Base-by-base conservation (phyloP, 2,888 invertebrate species). In the Tetranychus piercei region DNA sequence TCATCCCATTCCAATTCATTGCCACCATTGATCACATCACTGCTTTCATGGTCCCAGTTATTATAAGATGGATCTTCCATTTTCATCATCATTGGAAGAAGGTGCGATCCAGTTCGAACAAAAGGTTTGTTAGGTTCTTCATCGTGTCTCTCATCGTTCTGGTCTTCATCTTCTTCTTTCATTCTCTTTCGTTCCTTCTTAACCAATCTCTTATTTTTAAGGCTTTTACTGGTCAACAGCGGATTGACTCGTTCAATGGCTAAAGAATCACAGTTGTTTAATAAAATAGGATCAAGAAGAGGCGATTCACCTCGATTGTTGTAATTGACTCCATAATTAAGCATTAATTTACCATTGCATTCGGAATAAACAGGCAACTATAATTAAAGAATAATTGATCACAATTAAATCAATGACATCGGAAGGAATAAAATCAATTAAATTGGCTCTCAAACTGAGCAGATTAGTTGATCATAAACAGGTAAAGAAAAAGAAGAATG, bases 1-100 rank as follows among this genome's bases (percentile, higher is more conserved):
- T 69, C 69, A 11, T 69, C 69, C 69, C 69, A 69, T 22, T 69
- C 69, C 22, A 69, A 69, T 20, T 69, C 69, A 23, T 20, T 69
- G 15, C 55, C 55, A 23, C 11, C 20, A 22, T 20, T 69, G 11
- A 69, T 20, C 11, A 18, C 69, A 69, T 69, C 69, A 69, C 69
- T 69, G 22, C 22, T 69, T 23, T 23, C 34, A 20, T 69, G 20
- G 69, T 23, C 69, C 20, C 69, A 23, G 20, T 22, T 11, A 22
- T 23, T 6, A 8, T 7, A 7, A 18, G n/a, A 7, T 66, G 20
- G 11, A 6, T 20, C 11, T 66, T 65, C 65, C 5, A 65, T 3
- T 20, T 1, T 20, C 20, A 66, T 66, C 66, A 66, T 66, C 66
- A 20, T 66, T 55, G 55, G 55, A 55, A 15, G 9, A 55, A 55